Conservation (phyloP, 2,113 vertebrate genomes). For the Labrus mixtus region DNA sequence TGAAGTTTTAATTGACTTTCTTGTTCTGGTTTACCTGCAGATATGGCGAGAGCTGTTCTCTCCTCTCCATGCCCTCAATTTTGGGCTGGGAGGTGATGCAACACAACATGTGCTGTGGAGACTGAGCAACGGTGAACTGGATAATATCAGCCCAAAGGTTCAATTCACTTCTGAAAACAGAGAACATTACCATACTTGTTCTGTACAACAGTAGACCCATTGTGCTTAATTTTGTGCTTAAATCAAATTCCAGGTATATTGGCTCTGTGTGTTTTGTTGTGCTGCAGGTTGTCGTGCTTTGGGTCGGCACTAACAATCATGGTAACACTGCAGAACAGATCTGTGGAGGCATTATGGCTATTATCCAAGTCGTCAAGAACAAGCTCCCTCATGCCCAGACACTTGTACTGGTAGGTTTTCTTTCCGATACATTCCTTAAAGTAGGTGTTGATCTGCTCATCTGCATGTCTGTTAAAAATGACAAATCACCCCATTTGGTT, state of each 20-base stretch:
- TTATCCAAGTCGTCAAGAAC: constrained; percentile 86
- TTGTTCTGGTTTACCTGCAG: constrained; percentile 71
- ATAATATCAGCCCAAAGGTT: constrained; percentile 93
- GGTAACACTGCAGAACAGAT: constrained; percentile 89
- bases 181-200: constrained; percentile 42
- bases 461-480: constrained; percentile 5
- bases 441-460: background rate
- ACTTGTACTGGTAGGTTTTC: constrained; percentile 87
- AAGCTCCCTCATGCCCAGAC: constrained; percentile 87
- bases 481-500: constrained; percentile 1
- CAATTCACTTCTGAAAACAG: constrained; percentile 39
- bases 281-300: constrained; percentile 90
- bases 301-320: constrained; percentile 93
- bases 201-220: constrained; percentile 45
- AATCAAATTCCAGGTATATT: constrained; percentile 13
- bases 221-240: constrained; percentile 35
- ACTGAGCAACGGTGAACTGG: constrained; percentile 89
- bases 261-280: constrained; percentile 23
- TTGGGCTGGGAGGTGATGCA: constrained; percentile 89
- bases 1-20: background rate
- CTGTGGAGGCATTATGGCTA: constrained; percentile 87
- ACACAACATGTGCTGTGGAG: constrained; percentile 94
- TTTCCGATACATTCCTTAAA: constrained; percentile 9
- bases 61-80: constrained; percentile 92
- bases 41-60: constrained; percentile 93